Conservation (phyloP, 2,797 vertebrate species). For the Crocodylus rhombifer region DNA sequence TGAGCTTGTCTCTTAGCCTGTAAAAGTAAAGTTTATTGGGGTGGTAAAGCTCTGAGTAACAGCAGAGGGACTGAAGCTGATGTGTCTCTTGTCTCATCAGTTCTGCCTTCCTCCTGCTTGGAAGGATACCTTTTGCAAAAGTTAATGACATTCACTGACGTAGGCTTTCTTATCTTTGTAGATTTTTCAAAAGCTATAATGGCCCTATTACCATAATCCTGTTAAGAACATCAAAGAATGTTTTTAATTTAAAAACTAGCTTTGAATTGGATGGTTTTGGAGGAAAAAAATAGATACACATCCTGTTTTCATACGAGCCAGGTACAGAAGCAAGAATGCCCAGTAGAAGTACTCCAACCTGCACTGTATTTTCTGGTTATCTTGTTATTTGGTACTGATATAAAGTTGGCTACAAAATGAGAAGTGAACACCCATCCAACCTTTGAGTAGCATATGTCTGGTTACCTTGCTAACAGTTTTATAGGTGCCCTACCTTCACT, state of each 20-base stretch:
- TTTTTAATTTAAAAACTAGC: background rate
- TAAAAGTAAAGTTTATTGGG: background rate
- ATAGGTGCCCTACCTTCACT: background rate
- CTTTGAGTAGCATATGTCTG: background rate
- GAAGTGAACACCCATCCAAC: background rate
- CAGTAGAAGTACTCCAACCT: background rate
- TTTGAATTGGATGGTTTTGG: background rate
- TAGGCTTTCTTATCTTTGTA: rapidly evolving
- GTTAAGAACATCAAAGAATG: background rate
- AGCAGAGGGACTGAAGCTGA: background rate
- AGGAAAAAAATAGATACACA: background rate
- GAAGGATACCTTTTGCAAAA: background rate
- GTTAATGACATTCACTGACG: background rate
- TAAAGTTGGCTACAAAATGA: background rate
- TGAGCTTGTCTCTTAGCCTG: background rate
- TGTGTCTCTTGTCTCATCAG: background rate
- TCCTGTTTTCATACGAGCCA: rapidly evolving
- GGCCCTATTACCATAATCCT: background rate
- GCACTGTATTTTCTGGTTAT: background rate
- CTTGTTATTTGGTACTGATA: background rate
- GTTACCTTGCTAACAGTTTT: background rate
- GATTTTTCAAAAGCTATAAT: background rate
- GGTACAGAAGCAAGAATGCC: background rate
- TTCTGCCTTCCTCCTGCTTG: background rate
- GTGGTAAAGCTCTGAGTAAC: background rate